A percentile compares a stretch with the other conserved stretches of the same genome.
phyloP scores from a whole-genome alignment of 2,888 invertebrate genomes.

The Oscheius sp. region DNA sequence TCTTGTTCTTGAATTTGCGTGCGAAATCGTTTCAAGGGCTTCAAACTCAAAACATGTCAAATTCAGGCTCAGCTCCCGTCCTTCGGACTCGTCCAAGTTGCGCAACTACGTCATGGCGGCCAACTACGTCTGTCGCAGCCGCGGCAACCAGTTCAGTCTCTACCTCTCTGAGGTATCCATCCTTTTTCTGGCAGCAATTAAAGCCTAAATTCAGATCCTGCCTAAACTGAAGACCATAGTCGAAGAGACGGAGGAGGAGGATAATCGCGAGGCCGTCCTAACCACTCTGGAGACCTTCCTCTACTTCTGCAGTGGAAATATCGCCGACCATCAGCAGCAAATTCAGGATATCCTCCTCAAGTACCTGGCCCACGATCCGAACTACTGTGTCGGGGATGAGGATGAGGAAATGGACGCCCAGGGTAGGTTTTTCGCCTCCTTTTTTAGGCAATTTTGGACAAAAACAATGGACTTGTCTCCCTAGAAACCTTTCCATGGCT shows the following conservation, averaged over 20 bases:
- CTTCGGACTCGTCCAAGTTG: constrained; percentile 1
- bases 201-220: constrained; percentile 21
- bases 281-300: constrained; percentile 93
- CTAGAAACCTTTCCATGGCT: too few relatives aligned
- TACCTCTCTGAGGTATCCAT: background rate
- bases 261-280: constrained; percentile 92
- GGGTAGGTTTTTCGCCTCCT: constrained; percentile 65
- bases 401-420: constrained; percentile 75
- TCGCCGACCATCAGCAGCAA: constrained; percentile 77
- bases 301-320: constrained; percentile 94
- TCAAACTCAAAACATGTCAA: background rate
- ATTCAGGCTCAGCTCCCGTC: constrained; percentile 14
- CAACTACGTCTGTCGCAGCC: constrained; percentile 6
- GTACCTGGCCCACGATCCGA: constrained; percentile 90
- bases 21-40: too few relatives aligned
- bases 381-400: constrained; percentile 91
- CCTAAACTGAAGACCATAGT: constrained; percentile 27
- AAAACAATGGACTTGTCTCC: too few relatives aligned
- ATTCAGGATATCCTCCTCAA: constrained; percentile 76
- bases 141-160: constrained; percentile 8
- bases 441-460: too few relatives aligned
- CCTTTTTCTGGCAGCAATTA: background rate
- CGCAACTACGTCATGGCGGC: constrained; percentile 7
- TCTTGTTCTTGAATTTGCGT: too few relatives aligned
- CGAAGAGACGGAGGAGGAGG: constrained; percentile 83